These are phyloP conservation scores for Crocodylus rhombifer DNA, from an alignment of 2,797 vertebrate genomes.

Conservation along the genomic window DNA sequence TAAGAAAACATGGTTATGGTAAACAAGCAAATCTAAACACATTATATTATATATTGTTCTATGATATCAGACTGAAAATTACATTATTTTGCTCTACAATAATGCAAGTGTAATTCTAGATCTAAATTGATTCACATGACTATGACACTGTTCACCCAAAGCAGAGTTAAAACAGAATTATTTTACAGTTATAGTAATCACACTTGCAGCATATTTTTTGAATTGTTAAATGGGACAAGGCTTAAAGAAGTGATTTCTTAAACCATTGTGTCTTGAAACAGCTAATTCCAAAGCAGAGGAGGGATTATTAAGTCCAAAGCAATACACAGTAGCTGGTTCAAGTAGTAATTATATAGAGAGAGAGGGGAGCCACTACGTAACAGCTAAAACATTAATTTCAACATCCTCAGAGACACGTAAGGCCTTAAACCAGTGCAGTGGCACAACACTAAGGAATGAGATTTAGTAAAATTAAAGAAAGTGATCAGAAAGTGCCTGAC, in stretches of 20 bases:
- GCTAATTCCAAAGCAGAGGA: constrained; percentile 68
- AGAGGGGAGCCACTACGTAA: constrained; percentile 45
- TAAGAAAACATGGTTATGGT: background rate
- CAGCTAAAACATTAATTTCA: constrained; percentile 50
- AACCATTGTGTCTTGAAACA: constrained; percentile 65
- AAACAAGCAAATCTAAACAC: background rate
- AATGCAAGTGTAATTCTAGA: background rate
- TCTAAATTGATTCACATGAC: background rate
- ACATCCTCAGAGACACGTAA: constrained; percentile 8
- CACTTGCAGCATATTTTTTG: constrained; percentile 11
- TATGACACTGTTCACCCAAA: background rate
- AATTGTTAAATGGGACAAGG: constrained; percentile 49
- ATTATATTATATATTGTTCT: background rate
- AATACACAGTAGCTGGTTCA: constrained; percentile 64
- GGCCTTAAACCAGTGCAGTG: background rate
- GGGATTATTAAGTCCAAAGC: constrained; percentile 64
- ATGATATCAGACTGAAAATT: background rate
- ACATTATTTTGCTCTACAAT: background rate
- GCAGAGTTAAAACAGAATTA: fast-evolving
- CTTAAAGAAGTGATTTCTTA: constrained; percentile 65
- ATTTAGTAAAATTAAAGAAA: constrained; percentile 33
- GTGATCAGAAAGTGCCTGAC: background rate
- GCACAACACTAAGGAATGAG: constrained; percentile 11
- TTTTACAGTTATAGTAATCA: background rate
- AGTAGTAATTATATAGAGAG: constrained; percentile 66